phyloP scores from a whole-genome alignment of 2,888 invertebrate genomes.

The Clistopyga incitator region DNA sequence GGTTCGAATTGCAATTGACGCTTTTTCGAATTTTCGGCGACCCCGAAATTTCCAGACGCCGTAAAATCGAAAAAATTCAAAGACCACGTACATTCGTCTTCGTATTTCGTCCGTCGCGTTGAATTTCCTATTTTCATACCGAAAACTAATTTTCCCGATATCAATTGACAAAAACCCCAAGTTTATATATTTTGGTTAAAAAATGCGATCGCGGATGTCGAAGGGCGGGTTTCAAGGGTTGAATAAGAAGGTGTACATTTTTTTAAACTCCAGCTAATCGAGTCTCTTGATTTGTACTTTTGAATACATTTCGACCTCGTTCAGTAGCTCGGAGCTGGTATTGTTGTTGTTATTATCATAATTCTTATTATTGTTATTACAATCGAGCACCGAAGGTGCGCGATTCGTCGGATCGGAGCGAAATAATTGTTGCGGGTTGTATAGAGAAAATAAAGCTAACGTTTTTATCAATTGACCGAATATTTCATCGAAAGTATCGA shows the following conservation, averaged over 20 bases:
- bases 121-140: not conserved
- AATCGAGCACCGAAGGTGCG: not conserved
- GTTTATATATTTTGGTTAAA: not conserved
- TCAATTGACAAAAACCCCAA: too few relatives aligned
- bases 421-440: constrained; percentile 38
- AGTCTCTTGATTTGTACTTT: not conserved
- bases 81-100: too few relatives aligned
- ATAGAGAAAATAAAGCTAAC: constrained; percentile 30
- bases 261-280: not conserved
- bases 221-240: not conserved
- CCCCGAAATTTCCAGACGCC: too few relatives aligned
- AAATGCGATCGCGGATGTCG: not conserved
- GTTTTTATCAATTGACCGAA: constrained; percentile 46
- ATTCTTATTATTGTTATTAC: constrained; percentile 8
- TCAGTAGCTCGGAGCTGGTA: not conserved
- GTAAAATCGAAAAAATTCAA: too few relatives aligned
- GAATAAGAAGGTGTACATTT: not conserved
- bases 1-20: not conserved
- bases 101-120: too few relatives aligned
- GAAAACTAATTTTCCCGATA: not conserved
- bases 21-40: too few relatives aligned
- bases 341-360: constrained; percentile 4
- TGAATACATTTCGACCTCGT: not conserved
- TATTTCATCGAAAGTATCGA: constrained; percentile 63
- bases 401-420: constrained; percentile 33